Percentiles rank a stretch among this genome's conserved stretches.
Conservation (phyloP, 2,797 vertebrate genomes). For the Momotus momota region DNA sequence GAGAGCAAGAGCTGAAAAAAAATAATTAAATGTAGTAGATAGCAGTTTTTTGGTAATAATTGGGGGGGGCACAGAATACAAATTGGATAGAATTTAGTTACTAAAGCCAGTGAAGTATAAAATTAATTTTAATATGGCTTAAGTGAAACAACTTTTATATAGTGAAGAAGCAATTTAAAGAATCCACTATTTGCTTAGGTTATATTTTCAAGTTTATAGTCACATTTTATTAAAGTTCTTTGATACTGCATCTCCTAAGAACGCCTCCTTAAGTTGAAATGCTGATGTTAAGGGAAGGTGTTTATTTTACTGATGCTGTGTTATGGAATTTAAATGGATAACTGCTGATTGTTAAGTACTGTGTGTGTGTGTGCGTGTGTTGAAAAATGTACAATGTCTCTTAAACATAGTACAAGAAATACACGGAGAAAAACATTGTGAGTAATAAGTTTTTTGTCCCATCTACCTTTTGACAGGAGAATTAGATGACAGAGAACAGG, state of each 20-base stretch:
- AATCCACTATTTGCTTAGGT: not conserved
- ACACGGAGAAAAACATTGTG: slow-evolving; percentile 7
- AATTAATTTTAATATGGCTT: not conserved
- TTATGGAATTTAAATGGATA: not conserved
- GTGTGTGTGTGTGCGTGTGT: not conserved
- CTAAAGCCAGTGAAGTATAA: slow-evolving; percentile 1
- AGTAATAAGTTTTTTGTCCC: slow-evolving; percentile 70
- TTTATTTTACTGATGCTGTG: not conserved
- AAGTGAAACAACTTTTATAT: not conserved
- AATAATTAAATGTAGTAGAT: not conserved
- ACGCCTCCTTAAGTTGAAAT: slow-evolving; percentile 2
- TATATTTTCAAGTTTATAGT: not conserved
- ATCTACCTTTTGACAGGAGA: slow-evolving; percentile 84
- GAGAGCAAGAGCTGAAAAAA: not conserved
- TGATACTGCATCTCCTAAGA: not conserved
- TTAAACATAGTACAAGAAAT: slow-evolving; percentile 26
- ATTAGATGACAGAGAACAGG: slow-evolving; percentile 94
- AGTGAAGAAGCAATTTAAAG: not conserved
- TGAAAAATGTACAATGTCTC: slow-evolving; percentile 3
- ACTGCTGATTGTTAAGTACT: slow-evolving; percentile 9
- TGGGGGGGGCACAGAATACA: not conserved
- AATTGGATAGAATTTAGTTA: not conserved
- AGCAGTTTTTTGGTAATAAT: not conserved
- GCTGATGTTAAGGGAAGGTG: not conserved
- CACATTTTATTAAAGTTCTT: not conserved